Percentiles rank a stretch among this genome's conserved stretches.
phyloP scores from a whole-genome alignment of 2,797 vertebrate species.

The Buceros bicornis region DNA sequence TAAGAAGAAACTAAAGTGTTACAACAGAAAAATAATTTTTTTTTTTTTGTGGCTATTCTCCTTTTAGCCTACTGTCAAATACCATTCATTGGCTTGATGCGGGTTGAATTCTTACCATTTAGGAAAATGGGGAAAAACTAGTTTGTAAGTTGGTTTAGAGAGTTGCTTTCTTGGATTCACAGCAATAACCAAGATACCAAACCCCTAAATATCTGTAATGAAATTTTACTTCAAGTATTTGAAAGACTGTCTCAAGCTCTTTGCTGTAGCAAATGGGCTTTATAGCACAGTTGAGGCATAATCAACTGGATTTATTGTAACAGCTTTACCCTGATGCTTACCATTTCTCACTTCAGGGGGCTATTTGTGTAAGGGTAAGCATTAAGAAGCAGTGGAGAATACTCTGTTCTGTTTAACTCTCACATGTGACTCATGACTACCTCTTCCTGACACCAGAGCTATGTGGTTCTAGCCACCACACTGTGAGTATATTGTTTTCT shows the following conservation, averaged over 20 bases:
- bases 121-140: neutral
- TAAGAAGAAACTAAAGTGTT: neutral
- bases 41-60: neutral
- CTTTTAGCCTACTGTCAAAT: neutral
- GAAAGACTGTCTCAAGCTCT: neutral
- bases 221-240: neutral
- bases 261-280: neutral
- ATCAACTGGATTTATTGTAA: neutral
- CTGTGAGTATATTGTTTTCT: neutral
- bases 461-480: neutral
- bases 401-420: neutral
- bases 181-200: neutral
- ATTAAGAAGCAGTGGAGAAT: neutral
- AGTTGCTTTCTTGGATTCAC: neutral
- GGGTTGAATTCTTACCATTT: neutral
- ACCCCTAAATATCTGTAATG: neutral
- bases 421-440: neutral
- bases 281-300: neutral
- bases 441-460: neutral
- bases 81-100: rapidly evolving
- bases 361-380: neutral
- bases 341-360: neutral
- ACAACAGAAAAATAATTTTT: neutral
- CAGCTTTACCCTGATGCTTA: neutral
- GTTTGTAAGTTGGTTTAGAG: neutral